Evolutionary conservation across 2,888 invertebrate genomes (phyloP), one percentile per base, ranked within the genome.

Genomic region (Andrena minutula): DNA sequence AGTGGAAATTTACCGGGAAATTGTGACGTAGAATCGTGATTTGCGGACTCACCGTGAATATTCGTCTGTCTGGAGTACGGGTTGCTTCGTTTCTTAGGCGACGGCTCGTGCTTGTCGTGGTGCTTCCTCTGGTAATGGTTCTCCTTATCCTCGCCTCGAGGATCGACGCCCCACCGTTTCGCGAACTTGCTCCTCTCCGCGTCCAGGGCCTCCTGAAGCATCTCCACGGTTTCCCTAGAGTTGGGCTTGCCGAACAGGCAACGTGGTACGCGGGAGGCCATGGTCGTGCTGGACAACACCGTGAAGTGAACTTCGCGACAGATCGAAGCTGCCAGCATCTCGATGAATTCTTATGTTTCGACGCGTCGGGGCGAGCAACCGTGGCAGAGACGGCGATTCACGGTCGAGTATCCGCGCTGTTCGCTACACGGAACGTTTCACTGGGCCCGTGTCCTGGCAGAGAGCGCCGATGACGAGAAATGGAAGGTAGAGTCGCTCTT

Each of bases 171-270:
- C 92, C 96, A 96, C 87, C 95, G 94, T 79, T 94, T 94, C 72
- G 95, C 95, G 89, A 96, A 96, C 72, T 95, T 94, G 87, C 95
- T 95, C 88, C 95, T 94, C 83, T 96, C 96, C 78, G 94, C 93
- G 53, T 95, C 94, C 76, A 95, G 94, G 83, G 96, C 95, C 78
- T 96, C 96, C 49, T 95, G 95, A 85, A 96, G 94, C 87, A 96
- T 92, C 51, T 95, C 94, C 70, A 94, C 94, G 4, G 96, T 96
- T 73, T 96, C 96, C 32, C 95, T 95, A 4, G 95, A 92, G 88
- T 95, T 95, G 12, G 96, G 95, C 1, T 94, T 94, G 8, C 96
- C 96, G 88, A 96, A 96, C 2, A 96, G 92, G 89, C 96, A 96
- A 69, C 93, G 91, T 73, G 93, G 93, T 71, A 93, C 93, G 60